Evolutionary conservation across 2,888 invertebrate genomes (phyloP).

Genomic region (Rotaria macrura): DNA sequence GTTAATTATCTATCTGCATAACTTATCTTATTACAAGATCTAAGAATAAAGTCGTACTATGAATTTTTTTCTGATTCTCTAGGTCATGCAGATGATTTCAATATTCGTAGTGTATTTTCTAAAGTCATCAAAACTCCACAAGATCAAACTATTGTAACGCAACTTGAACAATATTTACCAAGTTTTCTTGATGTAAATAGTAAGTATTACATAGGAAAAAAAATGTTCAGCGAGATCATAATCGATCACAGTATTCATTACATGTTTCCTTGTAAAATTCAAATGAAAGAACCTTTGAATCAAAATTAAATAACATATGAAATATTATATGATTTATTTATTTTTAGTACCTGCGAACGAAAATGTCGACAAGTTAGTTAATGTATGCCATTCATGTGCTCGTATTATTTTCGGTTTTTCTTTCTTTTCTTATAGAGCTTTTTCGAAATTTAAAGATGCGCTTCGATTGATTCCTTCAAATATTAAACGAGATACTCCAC

Average conservation of each 20-base stretch:
- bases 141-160: not conserved
- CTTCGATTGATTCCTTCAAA: not conserved
- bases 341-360: not conserved
- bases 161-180: not conserved
- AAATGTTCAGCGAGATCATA: not conserved
- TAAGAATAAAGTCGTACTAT: not conserved
- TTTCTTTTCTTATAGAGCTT: not conserved
- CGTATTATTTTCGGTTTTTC: too few species aligned
- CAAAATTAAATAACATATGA: not conserved
- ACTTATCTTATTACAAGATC: not conserved
- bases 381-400: not conserved
- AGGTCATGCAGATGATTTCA: not conserved
- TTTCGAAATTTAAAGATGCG: conserved; percentile 1
- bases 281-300: too few species aligned
- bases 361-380: conserved; percentile 9
- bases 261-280: not conserved
- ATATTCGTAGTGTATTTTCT: not conserved
- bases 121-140: not conserved
- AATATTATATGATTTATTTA: not conserved
- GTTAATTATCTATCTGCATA: not conserved
- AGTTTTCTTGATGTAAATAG: not conserved
- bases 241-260: not conserved
- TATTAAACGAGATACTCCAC: not conserved
- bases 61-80: not conserved
- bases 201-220: not conserved